Percentiles rank a stretch among this genome's conserved stretches.
Evolutionary conservation across 1,140 invertebrate species (phyloP).

Genomic region (Drosophila eugracilis): DNA sequence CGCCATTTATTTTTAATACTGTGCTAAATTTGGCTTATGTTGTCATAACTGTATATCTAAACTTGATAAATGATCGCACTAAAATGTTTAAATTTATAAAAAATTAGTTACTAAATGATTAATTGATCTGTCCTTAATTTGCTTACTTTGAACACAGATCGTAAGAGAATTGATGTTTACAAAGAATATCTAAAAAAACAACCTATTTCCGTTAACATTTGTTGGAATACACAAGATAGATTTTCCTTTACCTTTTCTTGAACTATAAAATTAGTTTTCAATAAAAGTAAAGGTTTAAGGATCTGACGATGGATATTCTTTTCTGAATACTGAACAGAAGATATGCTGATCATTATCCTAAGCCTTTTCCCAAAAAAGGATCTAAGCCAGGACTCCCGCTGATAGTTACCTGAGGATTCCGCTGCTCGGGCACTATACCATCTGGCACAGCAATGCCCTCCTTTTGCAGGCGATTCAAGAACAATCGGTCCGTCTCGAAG

Average conservation of each 20-base stretch:
- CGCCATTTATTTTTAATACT: neutral
- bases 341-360: too few species aligned
- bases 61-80: neutral
- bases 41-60: neutral
- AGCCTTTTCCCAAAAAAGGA: neutral
- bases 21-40: neutral
- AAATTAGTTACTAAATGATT: constrained; percentile 19
- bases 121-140: constrained; percentile 18
- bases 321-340: neutral
- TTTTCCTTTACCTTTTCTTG: neutral
- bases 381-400: neutral
- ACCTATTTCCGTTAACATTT: neutral
- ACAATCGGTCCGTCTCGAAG: constrained; percentile 87
- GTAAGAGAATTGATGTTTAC: neutral
- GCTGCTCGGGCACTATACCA: constrained; percentile 86
- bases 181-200: too few species aligned
- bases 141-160: neutral
- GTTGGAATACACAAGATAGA: too few species aligned
- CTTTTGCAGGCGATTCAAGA: constrained; percentile 88
- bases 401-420: constrained; percentile 75
- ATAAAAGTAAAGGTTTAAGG: too few species aligned
- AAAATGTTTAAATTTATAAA: neutral
- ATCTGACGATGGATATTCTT: neutral
- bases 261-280: too few species aligned
- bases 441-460: constrained; percentile 88